A percentile compares a stretch with the other conserved stretches of the same genome.
These are phyloP conservation scores for Morphnarchus princeps DNA, from an alignment of 2,113 vertebrate genomes.

Conservation along the genomic window DNA sequence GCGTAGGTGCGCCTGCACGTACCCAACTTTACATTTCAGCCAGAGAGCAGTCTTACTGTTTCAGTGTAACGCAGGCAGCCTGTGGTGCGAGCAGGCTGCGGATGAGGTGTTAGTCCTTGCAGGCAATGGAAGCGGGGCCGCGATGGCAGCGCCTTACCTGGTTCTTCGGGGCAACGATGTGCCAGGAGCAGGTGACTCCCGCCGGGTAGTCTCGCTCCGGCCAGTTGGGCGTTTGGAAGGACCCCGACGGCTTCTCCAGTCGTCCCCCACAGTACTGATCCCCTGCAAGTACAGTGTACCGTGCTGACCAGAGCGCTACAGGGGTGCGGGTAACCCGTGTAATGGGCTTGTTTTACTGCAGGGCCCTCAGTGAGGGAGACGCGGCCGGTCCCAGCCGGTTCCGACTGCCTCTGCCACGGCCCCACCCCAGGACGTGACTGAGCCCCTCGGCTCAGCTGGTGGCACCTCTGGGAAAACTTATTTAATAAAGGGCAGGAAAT, in stretches of 20 bases:
- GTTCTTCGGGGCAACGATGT: slow-evolving; percentile 92
- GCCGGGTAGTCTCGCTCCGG: slow-evolving; percentile 95
- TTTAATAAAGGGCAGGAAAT: background rate
- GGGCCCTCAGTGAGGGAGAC: background rate
- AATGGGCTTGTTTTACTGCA: accelerated
- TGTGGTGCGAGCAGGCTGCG: background rate
- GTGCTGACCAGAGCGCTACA: background rate
- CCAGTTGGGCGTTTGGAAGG: slow-evolving; percentile 97
- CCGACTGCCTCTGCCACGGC: accelerated
- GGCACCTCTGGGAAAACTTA: background rate
- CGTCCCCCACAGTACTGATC: slow-evolving; percentile 96
- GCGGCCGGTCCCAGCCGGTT: accelerated
- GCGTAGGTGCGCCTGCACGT: accelerated
- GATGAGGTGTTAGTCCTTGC: accelerated
- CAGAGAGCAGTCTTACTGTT: accelerated
- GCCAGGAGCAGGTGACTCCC: slow-evolving; percentile 94
- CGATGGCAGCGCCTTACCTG: slow-evolving; percentile 72
- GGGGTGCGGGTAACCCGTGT: accelerated
- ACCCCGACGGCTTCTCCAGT: slow-evolving; percentile 84
- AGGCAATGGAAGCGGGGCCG: background rate
- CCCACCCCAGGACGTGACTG: background rate
- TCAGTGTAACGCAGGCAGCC: accelerated
- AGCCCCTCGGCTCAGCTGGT: background rate
- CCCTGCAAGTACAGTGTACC: slow-evolving; percentile 72
- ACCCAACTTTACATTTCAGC: background rate